Conservation (phyloP, 1,140 invertebrate species). For the Mya arenaria region DNA sequence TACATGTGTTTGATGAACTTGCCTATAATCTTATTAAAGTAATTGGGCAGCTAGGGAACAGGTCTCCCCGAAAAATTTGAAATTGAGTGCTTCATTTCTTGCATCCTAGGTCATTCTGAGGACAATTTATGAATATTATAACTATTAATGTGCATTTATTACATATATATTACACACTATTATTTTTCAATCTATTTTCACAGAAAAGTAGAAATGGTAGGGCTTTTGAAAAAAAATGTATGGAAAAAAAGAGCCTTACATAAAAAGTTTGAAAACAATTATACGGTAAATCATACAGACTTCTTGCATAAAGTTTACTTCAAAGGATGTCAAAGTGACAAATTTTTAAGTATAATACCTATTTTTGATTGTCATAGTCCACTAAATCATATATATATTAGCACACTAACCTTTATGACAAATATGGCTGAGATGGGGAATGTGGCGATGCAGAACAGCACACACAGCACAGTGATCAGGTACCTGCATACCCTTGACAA, state of each 20-base stretch:
- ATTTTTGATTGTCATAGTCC: background rate
- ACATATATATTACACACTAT: too few relatives aligned
- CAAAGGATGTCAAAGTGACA: background rate
- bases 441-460: constrained; percentile 48
- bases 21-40: too few relatives aligned
- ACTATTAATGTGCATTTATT: too few relatives aligned
- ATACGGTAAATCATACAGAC: background rate
- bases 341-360: background rate
- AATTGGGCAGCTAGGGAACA: too few relatives aligned
- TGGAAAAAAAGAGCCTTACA: background rate
- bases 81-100: too few relatives aligned
- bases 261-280: background rate
- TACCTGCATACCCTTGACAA: constrained; percentile 33
- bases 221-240: background rate
- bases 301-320: background rate
- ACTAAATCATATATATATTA: background rate
- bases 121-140: too few relatives aligned
- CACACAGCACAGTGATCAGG: constrained; percentile 42
- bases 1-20: too few relatives aligned
- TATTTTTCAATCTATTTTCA: too few relatives aligned
- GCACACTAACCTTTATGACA: constrained; percentile 55
- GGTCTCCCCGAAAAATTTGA: too few relatives aligned
- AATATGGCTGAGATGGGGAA: constrained; percentile 59
- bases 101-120: too few relatives aligned
- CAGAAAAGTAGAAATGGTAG: too few relatives aligned